Base-by-base conservation (phyloP, 2,797 vertebrate genomes). In the Spinibarbus caldwelli region DNA sequence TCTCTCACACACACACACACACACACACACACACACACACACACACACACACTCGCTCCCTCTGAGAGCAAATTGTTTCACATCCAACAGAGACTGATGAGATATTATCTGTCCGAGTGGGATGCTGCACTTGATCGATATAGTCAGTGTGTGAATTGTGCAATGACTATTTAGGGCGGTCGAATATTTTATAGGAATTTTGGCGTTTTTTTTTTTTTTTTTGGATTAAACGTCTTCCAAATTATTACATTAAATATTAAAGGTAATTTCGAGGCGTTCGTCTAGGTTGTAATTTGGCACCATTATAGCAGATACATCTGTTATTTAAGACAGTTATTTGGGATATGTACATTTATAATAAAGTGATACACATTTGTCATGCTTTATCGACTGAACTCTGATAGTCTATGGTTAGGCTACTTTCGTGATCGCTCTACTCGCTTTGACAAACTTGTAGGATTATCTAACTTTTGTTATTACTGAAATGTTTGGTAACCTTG, bases 11-110 rank as follows among this genome's bases (percentile, higher is more conserved):
- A 62, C 78, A 52, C 78, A 38, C 80, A 34, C 36, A 15, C 57
- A 31, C 72, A 47, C 57, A 36, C 4, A n/a, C n/a, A n/a, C n/a
- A n/a, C n/a, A n/a, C n/a, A n/a, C n/a, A n/a, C n/a, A n/a, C n/a
- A n/a, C n/a, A n/a, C n/a, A n/a, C n/a, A n/a, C n/a, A n/a, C n/a
- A n/a, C n/a, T n/a, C n/a, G n/a, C n/a, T n/a, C n/a, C n/a, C 29
- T 17, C 94, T 95, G 92, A 95, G 95, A 95, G 95, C 97, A 97
- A 97, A 99, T 97, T 95, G 96, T 97, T 97, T 96, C 96, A 97
- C 97, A 96, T 98, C 96, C 97, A 93, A 96, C 96, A 96, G 95
- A 86, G 94, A 93, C 95, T 95, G 96, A 97, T 97, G 97, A 97
- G 97, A 97, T 96, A 97, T 96, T 93, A 97, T 95, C 95, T 95